Evolutionary conservation across 2,113 vertebrate genomes (phyloP), one percentile per base, ranked within the genome.

Genomic region (Nymphicus hollandicus): DNA sequence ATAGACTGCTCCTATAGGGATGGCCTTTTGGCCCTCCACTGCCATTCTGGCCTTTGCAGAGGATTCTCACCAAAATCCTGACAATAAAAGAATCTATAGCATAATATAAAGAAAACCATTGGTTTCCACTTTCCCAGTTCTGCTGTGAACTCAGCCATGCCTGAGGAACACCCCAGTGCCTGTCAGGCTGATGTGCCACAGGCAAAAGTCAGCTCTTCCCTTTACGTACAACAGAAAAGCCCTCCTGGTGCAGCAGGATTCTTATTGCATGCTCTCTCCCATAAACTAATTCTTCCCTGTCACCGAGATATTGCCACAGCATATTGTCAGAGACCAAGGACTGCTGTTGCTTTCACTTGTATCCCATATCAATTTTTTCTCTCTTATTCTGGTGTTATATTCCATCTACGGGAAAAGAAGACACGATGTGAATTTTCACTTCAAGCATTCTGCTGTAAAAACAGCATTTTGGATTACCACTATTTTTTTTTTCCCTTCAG

Each of bases 381-480:
- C 46, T 91, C 31, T 52, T 31, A 5, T 89, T 53, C 64, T 86
- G 37, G 4, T 70, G 49, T 49, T 88, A 73, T n/a, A 73, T 85
- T 65, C 44, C 10, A 0, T 58, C 49, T 44, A 43, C 0, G 3
- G 79, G 58, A 83, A 89, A 61, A 85, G 28, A 50, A 72, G 69
- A 60, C 0, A 0, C 0, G 0, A 86, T 35, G 29, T 1, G 0
- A 28, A 17, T 72, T 91, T 81, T 85, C 61, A 56, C 31, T 64
- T 56, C 1, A 2, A 28, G 46, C 10, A 25, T 37, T 56, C 63
- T 56, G 52, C 35, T 72, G 31, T 82, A 31, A 13, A 47, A 81
- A 52, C 4, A 56, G n/a, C 28, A 15, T 77, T 91, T 88, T 31
- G 69, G 50, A 39, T 70, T 69, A 37, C 27, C 49, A 23, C 47